Base-by-base conservation (phyloP, 2,888 invertebrate genomes). In the Poecilus cupreus region DNA sequence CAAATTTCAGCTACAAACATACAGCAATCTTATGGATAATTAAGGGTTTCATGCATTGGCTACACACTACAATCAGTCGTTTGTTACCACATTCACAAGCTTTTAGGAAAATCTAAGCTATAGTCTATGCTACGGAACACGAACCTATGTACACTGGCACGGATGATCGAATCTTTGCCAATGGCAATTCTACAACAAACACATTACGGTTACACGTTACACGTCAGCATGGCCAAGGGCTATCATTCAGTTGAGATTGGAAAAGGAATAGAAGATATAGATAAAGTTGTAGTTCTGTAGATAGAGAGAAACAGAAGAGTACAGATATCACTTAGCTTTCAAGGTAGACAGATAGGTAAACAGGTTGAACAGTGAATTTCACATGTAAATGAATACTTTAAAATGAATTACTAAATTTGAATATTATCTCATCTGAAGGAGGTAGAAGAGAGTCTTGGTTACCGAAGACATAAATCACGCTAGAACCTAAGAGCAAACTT, bases 121-220 rank as follows among this genome's bases (percentile, higher is more conserved):
- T 2, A 13, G n/a, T 78, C 22, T 49, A 70, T 18, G 46, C 79
- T 70, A 51, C n/a, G n/a, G 20, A 57, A 68, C 64, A 80, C 80
- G 24, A 80, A 80, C 80, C 80, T 80, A 80, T 80, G 51, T 72
- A 80, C 72, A 80, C 72, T 80, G 72, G 80, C 43, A 72, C 72
- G 70, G 54, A 80, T 72, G 54, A 32, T 57, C 54, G 68, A 51
- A 37, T 80, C 80, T 80, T 80, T 80, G 57, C 72, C 80, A 51
- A 72, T 43, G 39, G 80, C 54, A 72, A 80, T 54, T 80, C 80
- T 80, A 80, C 80, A 80, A 80, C 80, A 80, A 72, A 80, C 24
- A 80, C 22, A 80, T 20, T 49, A 46, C 24, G 75, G 51, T 51
- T 51, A 75, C 49, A 75, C 11, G 51, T 51, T 51, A 75, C 49